Percentiles rank a stretch among this genome's conserved stretches.
Evolutionary conservation across 2,113 vertebrate genomes (phyloP).

Genomic region (Zeus faber): DNA sequence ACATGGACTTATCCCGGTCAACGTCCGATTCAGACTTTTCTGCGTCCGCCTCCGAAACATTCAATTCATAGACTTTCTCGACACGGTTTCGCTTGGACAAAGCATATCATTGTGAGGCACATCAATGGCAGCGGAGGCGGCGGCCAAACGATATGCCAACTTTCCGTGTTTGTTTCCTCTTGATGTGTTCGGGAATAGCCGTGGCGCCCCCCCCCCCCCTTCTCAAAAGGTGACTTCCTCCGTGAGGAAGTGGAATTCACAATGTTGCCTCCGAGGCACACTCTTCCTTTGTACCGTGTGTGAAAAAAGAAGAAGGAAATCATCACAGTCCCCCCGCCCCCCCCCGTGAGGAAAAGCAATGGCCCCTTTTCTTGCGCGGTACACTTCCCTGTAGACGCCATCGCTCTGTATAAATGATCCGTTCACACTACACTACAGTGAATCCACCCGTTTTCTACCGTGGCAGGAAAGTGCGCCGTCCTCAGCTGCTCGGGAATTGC

Average conservation of each 20-base stretch:
- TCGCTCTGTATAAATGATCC: no score
- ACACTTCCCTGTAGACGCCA: no score
- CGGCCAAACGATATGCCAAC: conserved; percentile 45
- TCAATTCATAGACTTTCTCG: no score
- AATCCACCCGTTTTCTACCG: no score
- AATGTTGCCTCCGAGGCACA: conserved; percentile 50
- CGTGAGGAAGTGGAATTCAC: conserved; percentile 67
- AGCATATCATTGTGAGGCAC: conserved; percentile 37
- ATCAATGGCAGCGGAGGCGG: conserved; percentile 23
- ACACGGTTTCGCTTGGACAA: conserved; percentile 31
- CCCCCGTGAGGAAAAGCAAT: conserved; percentile 23
- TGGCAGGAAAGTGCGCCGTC: no score
- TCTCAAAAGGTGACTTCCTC: conserved; percentile 68
- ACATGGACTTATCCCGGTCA: no score
- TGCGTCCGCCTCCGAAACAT: no score
- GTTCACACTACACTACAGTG: no score
- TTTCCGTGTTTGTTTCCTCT: conserved; percentile 66
- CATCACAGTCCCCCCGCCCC: no score
- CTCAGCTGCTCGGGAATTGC: no score
- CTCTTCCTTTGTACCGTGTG: conserved; percentile 48
- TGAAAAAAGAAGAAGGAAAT: no score
- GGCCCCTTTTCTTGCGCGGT: conserved; percentile 4
- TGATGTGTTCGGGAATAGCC: conserved; percentile 56
- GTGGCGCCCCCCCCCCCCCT: conserved; percentile 32
- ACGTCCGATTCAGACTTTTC: no score